A percentile compares a stretch with the other conserved stretches of the same genome.
Conservation (phyloP, 2,888 invertebrate species). For the Callinectes sapidus region DNA sequence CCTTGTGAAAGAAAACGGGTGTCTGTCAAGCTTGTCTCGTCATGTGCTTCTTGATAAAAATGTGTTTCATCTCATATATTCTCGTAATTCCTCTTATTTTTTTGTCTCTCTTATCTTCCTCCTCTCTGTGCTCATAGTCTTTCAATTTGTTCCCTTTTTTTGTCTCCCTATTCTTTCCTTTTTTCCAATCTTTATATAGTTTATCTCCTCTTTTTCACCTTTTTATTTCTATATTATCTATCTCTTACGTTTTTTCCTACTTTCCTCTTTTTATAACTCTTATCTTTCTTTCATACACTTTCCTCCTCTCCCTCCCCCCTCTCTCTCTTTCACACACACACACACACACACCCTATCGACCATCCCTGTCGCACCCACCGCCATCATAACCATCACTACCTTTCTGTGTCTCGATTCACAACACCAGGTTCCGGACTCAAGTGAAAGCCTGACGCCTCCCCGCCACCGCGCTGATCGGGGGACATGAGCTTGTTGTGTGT, state of each 20-base stretch:
- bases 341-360: not conserved
- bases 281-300: not conserved
- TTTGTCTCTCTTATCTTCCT: too few species aligned
- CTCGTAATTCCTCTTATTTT: too few species aligned
- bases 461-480: not conserved
- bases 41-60: too few species aligned
- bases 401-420: not conserved
- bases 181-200: not conserved
- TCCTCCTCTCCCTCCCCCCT: not conserved
- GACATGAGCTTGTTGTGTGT: conserved; percentile 18
- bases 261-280: not conserved
- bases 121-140: too few species aligned
- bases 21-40: not conserved
- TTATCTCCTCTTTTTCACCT: not conserved
- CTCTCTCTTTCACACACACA: not conserved
- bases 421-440: not conserved
- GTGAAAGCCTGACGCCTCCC: not conserved
- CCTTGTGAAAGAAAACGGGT: not conserved
- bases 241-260: not conserved
- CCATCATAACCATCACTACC: not conserved
- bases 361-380: not conserved
- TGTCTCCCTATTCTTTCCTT: not conserved
- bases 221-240: not conserved
- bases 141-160: not conserved
- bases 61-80: too few species aligned